These are phyloP conservation scores for Astropecten irregularis DNA, from an alignment of 53 echinoderm and acorn worm species.

Conservation along the genomic window DNA sequence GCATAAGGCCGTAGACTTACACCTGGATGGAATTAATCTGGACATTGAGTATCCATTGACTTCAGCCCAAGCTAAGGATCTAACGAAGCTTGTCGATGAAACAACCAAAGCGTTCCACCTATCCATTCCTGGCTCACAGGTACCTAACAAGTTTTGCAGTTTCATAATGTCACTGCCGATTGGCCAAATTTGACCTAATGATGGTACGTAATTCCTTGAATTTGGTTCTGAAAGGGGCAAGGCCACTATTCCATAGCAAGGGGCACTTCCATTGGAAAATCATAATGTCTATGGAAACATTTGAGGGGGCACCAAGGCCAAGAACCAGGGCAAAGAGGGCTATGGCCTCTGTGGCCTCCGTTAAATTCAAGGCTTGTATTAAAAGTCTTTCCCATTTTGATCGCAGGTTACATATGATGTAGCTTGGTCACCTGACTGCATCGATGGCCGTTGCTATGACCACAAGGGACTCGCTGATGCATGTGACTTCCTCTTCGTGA, in stretches of 20 bases:
- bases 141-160: constrained; percentile 6
- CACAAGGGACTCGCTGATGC: constrained; percentile 73
- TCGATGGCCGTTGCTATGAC: constrained; percentile 88
- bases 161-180: not conserved
- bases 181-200: too few relatives aligned
- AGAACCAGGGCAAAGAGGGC: too few relatives aligned
- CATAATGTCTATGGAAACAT: too few relatives aligned
- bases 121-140: constrained; percentile 85
- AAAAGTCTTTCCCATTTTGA: too few relatives aligned
- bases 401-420: constrained; percentile 96
- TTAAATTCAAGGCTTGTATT: too few relatives aligned
- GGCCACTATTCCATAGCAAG: too few relatives aligned
- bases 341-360: too few relatives aligned
- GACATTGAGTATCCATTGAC: constrained; percentile 83
- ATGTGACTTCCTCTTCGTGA: constrained; percentile 87
- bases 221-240: too few relatives aligned
- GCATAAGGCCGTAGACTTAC: constrained; percentile 43
- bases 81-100: constrained; percentile 76
- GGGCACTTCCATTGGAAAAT: too few relatives aligned
- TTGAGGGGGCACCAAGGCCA: too few relatives aligned
- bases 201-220: too few relatives aligned
- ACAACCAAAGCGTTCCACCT: constrained; percentile 74
- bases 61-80: constrained; percentile 48
- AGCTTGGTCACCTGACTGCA: constrained; percentile 85
- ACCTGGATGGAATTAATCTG: constrained; percentile 92